Evolutionary conservation across 1,140 invertebrate genomes (phyloP).

Genomic region (Probaryconus sp.): DNA sequence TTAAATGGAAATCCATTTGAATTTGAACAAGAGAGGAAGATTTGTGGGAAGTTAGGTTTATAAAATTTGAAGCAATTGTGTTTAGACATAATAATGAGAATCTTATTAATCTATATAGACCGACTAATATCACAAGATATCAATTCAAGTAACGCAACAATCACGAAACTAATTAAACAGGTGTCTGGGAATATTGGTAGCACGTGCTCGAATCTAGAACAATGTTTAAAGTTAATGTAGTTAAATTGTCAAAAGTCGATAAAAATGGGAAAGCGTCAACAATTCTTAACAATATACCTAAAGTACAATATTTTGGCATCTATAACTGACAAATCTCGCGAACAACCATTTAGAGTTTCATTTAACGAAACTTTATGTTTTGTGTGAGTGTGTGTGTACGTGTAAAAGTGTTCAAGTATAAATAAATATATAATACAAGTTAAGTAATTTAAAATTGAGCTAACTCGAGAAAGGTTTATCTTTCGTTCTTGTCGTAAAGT

Average conservation of each 20-base stretch:
- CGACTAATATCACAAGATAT: conserved; percentile 62
- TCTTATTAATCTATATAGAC: conserved; percentile 53
- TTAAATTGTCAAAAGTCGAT: conserved; percentile 73
- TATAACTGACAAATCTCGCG: conserved; percentile 74
- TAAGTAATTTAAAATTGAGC: conserved; percentile 64
- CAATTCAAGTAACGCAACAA: conserved; percentile 53
- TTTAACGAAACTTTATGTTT: conserved; percentile 66
- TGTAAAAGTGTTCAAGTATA: conserved; percentile 41
- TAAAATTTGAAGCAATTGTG: conserved; percentile 39
- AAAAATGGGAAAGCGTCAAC: conserved; percentile 74
- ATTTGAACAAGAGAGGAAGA: conserved; percentile 19
- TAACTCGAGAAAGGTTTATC: conserved; percentile 31
- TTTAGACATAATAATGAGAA: conserved; percentile 43
- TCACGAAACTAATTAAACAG: conserved; percentile 32
- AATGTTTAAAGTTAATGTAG: conserved; percentile 64
- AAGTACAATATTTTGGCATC: conserved; percentile 72
- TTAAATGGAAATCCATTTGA: too few species aligned
- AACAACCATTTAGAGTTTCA: conserved; percentile 73
- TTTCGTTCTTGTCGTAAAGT: conserved; percentile 22
- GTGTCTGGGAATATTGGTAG: conserved; percentile 44
- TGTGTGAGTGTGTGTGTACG: conserved; percentile 57
- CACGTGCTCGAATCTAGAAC: conserved; percentile 53
- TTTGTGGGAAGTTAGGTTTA: conserved; percentile 42
- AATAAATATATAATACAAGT: conserved; percentile 64
- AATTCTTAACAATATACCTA: conserved; percentile 73